phyloP scores from a whole-genome alignment of 2,888 invertebrate species.

The Nephrotoma flavescens region DNA sequence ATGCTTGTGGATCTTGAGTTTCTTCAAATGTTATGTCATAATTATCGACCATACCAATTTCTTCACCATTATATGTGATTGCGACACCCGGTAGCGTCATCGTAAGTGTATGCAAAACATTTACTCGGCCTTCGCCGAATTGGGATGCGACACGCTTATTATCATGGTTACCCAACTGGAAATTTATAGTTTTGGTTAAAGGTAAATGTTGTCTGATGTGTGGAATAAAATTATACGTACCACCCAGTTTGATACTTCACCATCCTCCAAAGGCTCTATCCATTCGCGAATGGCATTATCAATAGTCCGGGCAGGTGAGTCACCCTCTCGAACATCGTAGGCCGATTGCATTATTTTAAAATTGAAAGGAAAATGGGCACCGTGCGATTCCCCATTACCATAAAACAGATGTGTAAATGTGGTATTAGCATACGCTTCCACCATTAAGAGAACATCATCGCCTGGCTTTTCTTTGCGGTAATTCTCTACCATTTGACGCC shows the following conservation, averaged over 20 bases:
- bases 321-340: conserved; percentile 13
- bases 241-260: conserved; percentile 42
- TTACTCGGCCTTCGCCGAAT: conserved; percentile 51
- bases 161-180: conserved; percentile 62
- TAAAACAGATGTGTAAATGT: conserved; percentile 50
- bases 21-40: conserved; percentile 35
- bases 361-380: conserved; percentile 44
- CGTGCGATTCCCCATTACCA: conserved; percentile 33
- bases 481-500: conserved; percentile 31
- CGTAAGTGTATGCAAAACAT: conserved; percentile 66
- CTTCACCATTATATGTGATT: conserved; percentile 78
- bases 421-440: conserved; percentile 53
- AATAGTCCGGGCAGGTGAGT: conserved; percentile 35
- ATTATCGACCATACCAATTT: conserved; percentile 54
- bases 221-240: conserved; percentile 35
- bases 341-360: conserved; percentile 39
- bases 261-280: conserved; percentile 38
- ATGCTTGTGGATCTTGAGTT: conserved; percentile 43
- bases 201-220: too few species aligned
- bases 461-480: not conserved
- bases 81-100: conserved; percentile 71
- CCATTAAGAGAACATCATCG: conserved; percentile 46
- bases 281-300: conserved; percentile 35
- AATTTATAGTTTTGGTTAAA: not conserved
- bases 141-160: conserved; percentile 53